Evolutionary conservation across 2,888 invertebrate genomes (phyloP).

Genomic region (Leptinotarsa tumamoca): DNA sequence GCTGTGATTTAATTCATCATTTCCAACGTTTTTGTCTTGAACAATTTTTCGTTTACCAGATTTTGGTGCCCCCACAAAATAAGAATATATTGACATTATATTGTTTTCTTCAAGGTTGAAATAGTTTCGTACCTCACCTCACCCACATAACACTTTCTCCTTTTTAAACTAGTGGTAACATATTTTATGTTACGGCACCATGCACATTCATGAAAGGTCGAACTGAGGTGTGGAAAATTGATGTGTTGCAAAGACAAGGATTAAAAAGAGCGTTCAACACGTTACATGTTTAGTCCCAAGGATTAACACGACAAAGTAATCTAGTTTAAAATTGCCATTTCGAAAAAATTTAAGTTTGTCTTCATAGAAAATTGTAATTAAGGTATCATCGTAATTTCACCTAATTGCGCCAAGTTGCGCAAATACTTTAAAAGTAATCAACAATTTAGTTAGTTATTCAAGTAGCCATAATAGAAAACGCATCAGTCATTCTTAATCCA

Average conservation of each 20-base stretch:
- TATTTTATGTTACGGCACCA: not conserved
- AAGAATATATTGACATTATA: not conserved
- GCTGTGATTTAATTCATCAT: no score
- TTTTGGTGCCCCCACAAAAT: not conserved
- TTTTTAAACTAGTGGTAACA: not conserved
- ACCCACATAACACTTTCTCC: conserved; percentile 9
- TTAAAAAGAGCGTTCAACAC: not conserved
- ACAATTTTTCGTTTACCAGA: not conserved
- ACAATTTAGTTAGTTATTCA: no score
- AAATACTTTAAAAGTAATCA: no score
- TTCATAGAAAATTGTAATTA: no score
- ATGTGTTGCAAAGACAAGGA: not conserved
- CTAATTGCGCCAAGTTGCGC: no score
- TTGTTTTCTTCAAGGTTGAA: conserved; percentile 1
- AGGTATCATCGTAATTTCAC: no score
- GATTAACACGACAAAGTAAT: not conserved
- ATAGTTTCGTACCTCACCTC: not conserved
- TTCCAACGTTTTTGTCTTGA: not conserved
- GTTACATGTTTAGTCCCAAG: not conserved
- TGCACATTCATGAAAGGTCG: not conserved
- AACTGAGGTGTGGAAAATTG: not conserved
- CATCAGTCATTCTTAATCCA: no score
- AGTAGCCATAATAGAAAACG: no score
- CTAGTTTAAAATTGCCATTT: no score
- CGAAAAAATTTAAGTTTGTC: no score